Evolutionary conservation across 2,797 vertebrate genomes (phyloP), one percentile per base, ranked within the genome.

Genomic region (Spondyliosoma cantharus): DNA sequence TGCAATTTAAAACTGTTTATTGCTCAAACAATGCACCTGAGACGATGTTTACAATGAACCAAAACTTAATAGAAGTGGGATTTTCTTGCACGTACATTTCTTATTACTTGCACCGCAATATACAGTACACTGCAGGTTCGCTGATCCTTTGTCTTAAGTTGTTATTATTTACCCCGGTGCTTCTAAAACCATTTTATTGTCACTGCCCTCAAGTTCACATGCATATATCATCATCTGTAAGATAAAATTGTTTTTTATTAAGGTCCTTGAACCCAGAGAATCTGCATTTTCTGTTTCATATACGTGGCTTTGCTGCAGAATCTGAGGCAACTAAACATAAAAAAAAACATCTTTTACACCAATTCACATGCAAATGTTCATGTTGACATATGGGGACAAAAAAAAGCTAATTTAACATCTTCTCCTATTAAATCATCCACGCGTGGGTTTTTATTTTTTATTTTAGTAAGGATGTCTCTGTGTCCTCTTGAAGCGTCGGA

Each of bases 1-100:
- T 9, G 37, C 42, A 60, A 46, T 64, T 64, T 76, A 49, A 46
- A 59, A 48, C 12, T 0, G 22, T 53, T 58, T 63, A 71, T 70
- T 65, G 7, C 24, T 7, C 24, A 70, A 73, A 54, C n/a, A 56
- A 56, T 7, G 42, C 24, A 74, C 15, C n/a, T n/a, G n/a, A n/a
- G n/a, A n/a, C n/a, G n/a, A n/a, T n/a, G n/a, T n/a, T n/a, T n/a
- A n/a, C n/a, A n/a, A n/a, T n/a, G n/a, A n/a, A n/a, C n/a, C n/a
- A n/a, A n/a, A n/a, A n/a, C n/a, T n/a, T n/a, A n/a, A n/a, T n/a
- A n/a, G n/a, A n/a, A n/a, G n/a, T n/a, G n/a, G n/a, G n/a, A n/a
- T n/a, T n/a, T 27, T 27, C 27, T 27, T 27, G 27, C 27, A 27
- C 27, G 27, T 27, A 27, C 3, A 3, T 27, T 27, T 27, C 27